These are phyloP conservation scores for Strix uralensis DNA, from an alignment of 2,113 vertebrate species.

Conservation along the genomic window DNA sequence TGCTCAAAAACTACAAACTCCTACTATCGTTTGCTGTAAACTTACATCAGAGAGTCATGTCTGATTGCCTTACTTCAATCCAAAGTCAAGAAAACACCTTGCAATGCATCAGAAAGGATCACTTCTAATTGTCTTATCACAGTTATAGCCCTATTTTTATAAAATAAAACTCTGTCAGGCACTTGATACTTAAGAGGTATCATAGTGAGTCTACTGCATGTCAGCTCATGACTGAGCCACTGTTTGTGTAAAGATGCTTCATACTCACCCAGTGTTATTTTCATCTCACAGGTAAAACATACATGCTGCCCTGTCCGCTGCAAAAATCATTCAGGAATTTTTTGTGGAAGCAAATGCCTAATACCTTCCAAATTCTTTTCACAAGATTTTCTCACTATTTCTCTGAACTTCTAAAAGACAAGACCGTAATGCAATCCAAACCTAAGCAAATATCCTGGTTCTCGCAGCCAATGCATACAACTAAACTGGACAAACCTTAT, in stretches of 20 bases:
- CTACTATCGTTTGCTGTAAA: not conserved
- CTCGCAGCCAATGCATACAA: not conserved
- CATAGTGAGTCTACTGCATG: rapidly evolving
- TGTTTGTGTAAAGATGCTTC: not conserved
- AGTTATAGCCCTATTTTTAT: rapidly evolving
- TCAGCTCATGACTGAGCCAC: not conserved
- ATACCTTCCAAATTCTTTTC: not conserved
- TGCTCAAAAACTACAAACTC: not conserved
- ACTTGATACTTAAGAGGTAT: not conserved
- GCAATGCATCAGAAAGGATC: not conserved
- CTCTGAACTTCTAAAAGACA: not conserved
- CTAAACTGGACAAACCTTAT: not conserved
- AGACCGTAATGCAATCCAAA: not conserved
- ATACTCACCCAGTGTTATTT: not conserved
- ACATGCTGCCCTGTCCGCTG: not conserved
- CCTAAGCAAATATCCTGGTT: not conserved
- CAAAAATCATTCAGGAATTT: not conserved
- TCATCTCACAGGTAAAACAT: not conserved
- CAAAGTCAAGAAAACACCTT: not conserved
- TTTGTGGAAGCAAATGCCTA: not conserved
- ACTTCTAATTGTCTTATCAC: not conserved
- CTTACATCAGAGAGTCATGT: not conserved
- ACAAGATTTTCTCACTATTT: not conserved
- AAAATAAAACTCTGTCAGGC: not conserved
- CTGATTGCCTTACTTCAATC: not conserved